Evolutionary conservation across 2,113 vertebrate genomes (phyloP).

Genomic region (Cyrtonyx montezumae): DNA sequence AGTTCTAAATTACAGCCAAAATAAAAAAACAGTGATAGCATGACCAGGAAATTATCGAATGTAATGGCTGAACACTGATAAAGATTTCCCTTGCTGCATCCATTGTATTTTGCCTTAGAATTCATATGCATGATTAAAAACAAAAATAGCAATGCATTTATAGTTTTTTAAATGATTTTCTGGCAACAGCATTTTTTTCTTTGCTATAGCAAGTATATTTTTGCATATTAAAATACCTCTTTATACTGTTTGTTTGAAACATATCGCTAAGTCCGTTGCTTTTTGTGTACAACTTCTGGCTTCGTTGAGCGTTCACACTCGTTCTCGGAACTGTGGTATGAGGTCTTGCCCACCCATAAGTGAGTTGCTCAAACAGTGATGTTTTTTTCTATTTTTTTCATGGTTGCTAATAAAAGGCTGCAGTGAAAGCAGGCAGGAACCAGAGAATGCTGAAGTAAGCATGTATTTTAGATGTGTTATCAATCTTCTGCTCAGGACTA

Average conservation of each 20-base stretch:
- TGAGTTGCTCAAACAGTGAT: not conserved
- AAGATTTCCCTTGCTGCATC: slow-evolving; percentile 7
- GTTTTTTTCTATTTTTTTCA: not conserved
- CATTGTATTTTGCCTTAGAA: not conserved
- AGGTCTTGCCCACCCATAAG: not conserved
- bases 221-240: not conserved
- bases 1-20: not conserved
- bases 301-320: not conserved
- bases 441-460: not conserved
- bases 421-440: not conserved
- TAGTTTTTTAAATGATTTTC: not conserved
- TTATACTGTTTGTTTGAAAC: not conserved
- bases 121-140: not conserved
- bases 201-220: not conserved
- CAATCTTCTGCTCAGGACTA: not conserved
- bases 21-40: not conserved
- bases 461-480: not conserved
- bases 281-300: not conserved
- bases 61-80: not conserved
- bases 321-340: not conserved
- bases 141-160: not conserved
- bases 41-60: not conserved
- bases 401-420: not conserved
- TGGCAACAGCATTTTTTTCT: not conserved
- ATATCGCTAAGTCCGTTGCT: not conserved